Evolutionary conservation across 2,113 vertebrate species (phyloP), one percentile per base, ranked within the genome.

Genomic region (Zapus hudsonius): DNA sequence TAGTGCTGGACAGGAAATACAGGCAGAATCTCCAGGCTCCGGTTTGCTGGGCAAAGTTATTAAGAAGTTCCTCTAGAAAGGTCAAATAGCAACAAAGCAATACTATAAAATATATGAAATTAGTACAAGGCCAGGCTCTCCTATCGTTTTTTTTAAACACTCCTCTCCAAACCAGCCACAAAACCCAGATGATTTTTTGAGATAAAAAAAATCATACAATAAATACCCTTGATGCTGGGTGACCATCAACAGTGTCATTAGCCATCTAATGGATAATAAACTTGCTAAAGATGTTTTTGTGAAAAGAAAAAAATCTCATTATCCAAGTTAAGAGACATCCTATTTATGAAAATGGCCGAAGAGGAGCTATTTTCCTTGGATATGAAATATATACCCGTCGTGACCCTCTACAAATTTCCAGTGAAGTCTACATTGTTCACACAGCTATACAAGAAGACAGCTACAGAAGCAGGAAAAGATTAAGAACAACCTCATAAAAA

Each of bases 21-120:
- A 99, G 98, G 97, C 99, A 99, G 97, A 99, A 99, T 61, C 99
- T 99, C 99, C 99, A 99, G 1, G 99, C 99, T 97, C 99, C 99
- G n/a, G 98, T 98, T 98, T 99, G 99, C 98, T 99, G 99, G 95
- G 99, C 99, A 97, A 99, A 99, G 97, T 99, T 99, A 97, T 99
- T 99, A 96, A 99, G 98, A 98, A 99, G 98, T 95, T 99, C 99
- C 97, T 99, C 99, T 99, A 98, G 67, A 98, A 96, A 98, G 97
- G 97, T 1, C 89, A 95, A 96, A 87, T 3, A 90, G 81, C 42
- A 89, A 93, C 84, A 96, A 97, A 87, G 95, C 36, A 83, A 36
- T 9, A 2, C 59, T 36, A 93, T 96, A 67, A 86, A 96, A 96
- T 75, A 82, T 22, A 91, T 42, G 29, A 96, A 85, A 90, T 87